A percentile compares a stretch with the other conserved stretches of the same genome.
Conservation (phyloP, 2,113 vertebrate genomes). For the Hippocampus comes region DNA sequence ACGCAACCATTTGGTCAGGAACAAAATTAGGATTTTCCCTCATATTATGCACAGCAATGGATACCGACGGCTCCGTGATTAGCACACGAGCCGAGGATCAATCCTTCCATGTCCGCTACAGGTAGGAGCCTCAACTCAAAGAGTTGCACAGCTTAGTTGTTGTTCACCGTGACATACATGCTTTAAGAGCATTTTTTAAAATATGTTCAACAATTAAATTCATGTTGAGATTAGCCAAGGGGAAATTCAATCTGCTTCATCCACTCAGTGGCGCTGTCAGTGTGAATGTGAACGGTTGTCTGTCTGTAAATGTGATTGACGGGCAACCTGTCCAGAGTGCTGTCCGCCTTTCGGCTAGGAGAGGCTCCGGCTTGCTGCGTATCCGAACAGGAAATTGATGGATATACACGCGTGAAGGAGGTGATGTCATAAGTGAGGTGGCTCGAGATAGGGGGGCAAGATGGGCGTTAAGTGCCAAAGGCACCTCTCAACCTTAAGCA, state of each 20-base stretch:
- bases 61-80: constrained; percentile 77
- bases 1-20: constrained; percentile 60
- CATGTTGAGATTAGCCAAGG: not conserved
- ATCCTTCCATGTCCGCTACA: constrained; percentile 92
- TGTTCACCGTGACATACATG: not conserved
- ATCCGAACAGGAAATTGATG: not conserved
- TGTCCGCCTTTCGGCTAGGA: not conserved
- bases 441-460: too few species aligned
- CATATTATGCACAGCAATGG: constrained; percentile 88
- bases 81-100: constrained; percentile 81
- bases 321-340: not conserved
- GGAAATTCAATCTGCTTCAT: not conserved
- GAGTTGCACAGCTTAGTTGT: not conserved
- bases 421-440: not conserved
- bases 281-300: too few species aligned
- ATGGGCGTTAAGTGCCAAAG: not conserved
- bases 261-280: not conserved
- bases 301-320: not conserved
- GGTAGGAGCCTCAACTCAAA: constrained; percentile 76
- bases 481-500: too few species aligned
- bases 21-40: constrained; percentile 63
- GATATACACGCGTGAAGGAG: not conserved
- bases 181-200: not conserved
- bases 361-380: not conserved
- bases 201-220: not conserved